Evolutionary conservation across 2,113 vertebrate genomes (phyloP).

Genomic region (Barbus barbus): DNA sequence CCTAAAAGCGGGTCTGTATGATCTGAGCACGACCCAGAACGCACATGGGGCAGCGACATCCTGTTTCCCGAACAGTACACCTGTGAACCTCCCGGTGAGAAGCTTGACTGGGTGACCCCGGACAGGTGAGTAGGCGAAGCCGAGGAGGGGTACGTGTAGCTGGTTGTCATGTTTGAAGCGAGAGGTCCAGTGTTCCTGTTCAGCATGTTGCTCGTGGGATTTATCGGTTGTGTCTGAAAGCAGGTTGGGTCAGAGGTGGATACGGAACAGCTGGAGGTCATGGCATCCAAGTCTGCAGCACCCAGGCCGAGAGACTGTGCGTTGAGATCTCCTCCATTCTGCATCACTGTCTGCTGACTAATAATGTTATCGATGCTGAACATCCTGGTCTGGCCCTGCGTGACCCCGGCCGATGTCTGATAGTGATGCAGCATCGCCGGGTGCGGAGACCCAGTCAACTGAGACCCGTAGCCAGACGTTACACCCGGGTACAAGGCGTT

Average conservation of each 20-base stretch:
- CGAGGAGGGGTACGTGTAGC: constrained; percentile 78
- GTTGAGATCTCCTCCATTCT: constrained; percentile 74
- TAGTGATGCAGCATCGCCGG: constrained; percentile 81
- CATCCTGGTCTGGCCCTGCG: constrained; percentile 82
- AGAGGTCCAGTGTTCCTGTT: constrained; percentile 69
- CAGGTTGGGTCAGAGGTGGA: constrained; percentile 72
- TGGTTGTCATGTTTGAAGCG: constrained; percentile 67
- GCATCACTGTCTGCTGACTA: constrained; percentile 81
- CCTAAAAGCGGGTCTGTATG: constrained; percentile 87
- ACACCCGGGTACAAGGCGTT: constrained; percentile 75
- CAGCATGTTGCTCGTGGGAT: constrained; percentile 71
- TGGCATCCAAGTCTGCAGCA: constrained; percentile 66
- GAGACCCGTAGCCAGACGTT: constrained; percentile 74
- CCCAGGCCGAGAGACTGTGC: constrained; percentile 74
- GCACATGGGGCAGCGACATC: constrained; percentile 74
- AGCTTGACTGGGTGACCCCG: constrained; percentile 76
- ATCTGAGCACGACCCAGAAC: constrained; percentile 77
- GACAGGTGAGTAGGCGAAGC: constrained; percentile 78
- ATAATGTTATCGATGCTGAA: constrained; percentile 95
- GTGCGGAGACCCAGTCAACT: constrained; percentile 73
- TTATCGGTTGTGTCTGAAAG: constrained; percentile 78
- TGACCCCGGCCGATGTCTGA: constrained; percentile 71
- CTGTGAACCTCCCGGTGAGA: constrained; percentile 78
- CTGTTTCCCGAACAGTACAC: constrained; percentile 82
- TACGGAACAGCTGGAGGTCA: constrained; percentile 77